phyloP scores from a whole-genome alignment of 2,888 invertebrate species.

The Gari tellinella region DNA sequence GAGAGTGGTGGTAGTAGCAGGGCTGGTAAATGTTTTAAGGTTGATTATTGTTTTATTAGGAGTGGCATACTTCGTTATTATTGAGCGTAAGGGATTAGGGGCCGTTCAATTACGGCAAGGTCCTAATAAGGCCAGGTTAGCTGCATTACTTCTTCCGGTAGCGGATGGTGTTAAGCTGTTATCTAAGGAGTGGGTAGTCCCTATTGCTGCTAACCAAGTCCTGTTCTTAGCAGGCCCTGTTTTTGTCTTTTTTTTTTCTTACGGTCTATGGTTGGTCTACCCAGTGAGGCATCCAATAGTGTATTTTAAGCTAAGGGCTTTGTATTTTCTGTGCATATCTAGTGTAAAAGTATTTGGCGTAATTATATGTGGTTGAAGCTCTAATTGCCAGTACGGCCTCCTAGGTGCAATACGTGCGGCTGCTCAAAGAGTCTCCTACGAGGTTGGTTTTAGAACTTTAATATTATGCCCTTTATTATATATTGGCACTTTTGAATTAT shows the following conservation, averaged over 20 bases:
- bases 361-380: slow-evolving; percentile 87
- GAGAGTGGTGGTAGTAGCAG: no score
- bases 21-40: neutral
- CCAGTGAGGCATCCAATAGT: slow-evolving; percentile 87
- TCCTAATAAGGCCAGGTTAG: slow-evolving; percentile 89
- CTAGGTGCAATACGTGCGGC: slow-evolving; percentile 89
- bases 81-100: slow-evolving; percentile 89
- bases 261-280: slow-evolving; percentile 87
- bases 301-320: slow-evolving; percentile 87
- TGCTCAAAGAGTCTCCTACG: slow-evolving; percentile 92
- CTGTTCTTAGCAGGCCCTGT: slow-evolving; percentile 88
- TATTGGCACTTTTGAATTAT: slow-evolving; percentile 80
- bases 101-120: slow-evolving; percentile 91
- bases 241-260: slow-evolving; percentile 87
- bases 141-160: slow-evolving; percentile 89
- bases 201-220: slow-evolving; percentile 87
- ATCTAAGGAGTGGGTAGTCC: slow-evolving; percentile 86
- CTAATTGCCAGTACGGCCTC: slow-evolving; percentile 90
- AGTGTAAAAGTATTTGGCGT: slow-evolving; percentile 88
- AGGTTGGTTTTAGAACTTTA: slow-evolving; percentile 89
- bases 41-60: slow-evolving; percentile 86
- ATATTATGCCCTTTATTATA: slow-evolving; percentile 87
- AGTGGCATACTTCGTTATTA: slow-evolving; percentile 90
- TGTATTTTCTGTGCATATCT: slow-evolving; percentile 89
- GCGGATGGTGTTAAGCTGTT: slow-evolving; percentile 90